Evolutionary conservation across 2,113 vertebrate genomes (phyloP), one percentile per base, ranked within the genome.

Genomic region (Silurus asotus): DNA sequence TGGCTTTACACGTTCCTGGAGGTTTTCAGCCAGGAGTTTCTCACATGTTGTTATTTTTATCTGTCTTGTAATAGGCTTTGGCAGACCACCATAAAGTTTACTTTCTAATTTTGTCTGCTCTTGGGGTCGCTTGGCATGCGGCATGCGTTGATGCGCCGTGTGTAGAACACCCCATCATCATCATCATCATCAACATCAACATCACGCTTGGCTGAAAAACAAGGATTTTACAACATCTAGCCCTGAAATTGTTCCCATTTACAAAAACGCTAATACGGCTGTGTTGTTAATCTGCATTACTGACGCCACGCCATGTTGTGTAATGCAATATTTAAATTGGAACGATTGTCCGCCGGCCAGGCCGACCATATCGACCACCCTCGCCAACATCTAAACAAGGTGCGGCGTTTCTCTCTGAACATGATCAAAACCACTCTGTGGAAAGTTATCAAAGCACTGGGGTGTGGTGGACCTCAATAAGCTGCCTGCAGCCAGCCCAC

Each of bases 381-480:
- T 87, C 49, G 37, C 65, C 88, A 86, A 76, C 76, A 81, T 84
- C 83, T 80, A 83, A 85, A 80, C 86, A 89, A 89, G 79, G 86
- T 89, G 88, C 83, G n/a, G 74, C 64, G 62, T 83, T 80, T 82
- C 77, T 72, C 56, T 87, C 84, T 89, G 80, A 85, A 77, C 86
- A 80, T 88, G 88, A 91, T 91, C 86, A 90, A 90, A 91, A 88
- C 87, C 89, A 88, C 80, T 82, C 77, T 86, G 83, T 65, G 77
- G 87, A 82, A 82, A 85, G 87, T 81, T 87, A 84, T 86, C 78
- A 91, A 90, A 87, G 84, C 90, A 84, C 84, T 64, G 85, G 89
- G 89, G 87, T 88, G 87, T 87, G 86, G 82, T 89, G 88, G 85
- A 87, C 80, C 83, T 84, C 78, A 80, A 55, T 65, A 84, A 77